A percentile compares a stretch with the other conserved stretches of the same genome.
Evolutionary conservation across 2,797 vertebrate species (phyloP).

Genomic region (Alcedo quadribrachys): DNA sequence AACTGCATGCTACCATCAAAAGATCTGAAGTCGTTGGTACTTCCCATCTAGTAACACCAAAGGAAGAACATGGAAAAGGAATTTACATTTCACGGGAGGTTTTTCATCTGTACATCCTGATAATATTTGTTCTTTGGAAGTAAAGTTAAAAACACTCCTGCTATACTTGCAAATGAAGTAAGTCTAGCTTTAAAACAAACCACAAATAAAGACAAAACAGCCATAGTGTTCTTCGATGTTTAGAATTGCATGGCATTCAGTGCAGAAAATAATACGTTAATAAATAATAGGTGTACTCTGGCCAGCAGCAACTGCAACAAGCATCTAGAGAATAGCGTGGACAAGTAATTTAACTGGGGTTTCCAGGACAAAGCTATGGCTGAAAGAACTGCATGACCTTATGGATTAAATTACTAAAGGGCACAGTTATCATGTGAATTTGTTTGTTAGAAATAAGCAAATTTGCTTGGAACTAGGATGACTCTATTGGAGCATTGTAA

Average conservation of each 20-base stretch:
- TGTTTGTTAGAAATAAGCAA: neutral
- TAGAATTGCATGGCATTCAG: neutral
- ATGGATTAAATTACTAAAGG: neutral
- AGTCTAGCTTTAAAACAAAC: neutral
- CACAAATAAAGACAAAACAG: neutral
- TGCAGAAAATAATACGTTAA: conserved; percentile 23
- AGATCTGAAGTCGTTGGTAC: neutral
- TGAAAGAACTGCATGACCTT: neutral
- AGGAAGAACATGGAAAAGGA: neutral
- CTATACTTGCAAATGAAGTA: neutral
- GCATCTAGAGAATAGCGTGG: neutral
- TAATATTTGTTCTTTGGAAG: neutral
- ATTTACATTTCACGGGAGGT: neutral
- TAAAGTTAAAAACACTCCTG: neutral
- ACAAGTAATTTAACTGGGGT: neutral
- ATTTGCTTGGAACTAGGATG: neutral
- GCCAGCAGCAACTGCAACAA: conserved; percentile 13
- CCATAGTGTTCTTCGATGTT: neutral
- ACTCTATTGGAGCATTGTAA: neutral
- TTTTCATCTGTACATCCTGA: neutral
- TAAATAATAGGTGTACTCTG: neutral
- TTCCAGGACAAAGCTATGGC: neutral
- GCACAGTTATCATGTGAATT: neutral
- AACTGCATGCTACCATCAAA: neutral
- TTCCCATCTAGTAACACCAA: neutral